Percentiles rank a stretch among this genome's conserved stretches.
These are phyloP conservation scores for Synanthedon tipuliformis DNA, from an alignment of 2,888 invertebrate species.

Conservation along the genomic window DNA sequence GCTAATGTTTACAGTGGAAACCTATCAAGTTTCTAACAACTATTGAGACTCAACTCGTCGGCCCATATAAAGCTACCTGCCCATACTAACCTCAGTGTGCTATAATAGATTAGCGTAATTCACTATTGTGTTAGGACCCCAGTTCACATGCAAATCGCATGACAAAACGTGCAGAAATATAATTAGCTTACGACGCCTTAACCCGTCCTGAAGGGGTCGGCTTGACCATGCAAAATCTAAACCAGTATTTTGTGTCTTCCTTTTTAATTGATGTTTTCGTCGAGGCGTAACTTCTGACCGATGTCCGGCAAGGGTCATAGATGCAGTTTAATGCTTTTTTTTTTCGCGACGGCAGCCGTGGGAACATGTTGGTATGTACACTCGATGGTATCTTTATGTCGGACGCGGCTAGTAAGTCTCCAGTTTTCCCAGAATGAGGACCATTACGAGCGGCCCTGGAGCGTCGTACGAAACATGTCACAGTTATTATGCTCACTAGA, in stretches of 20 bases:
- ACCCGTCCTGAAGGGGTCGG: slow-evolving; percentile 32
- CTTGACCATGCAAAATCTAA: slow-evolving; percentile 37
- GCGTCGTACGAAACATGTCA: slow-evolving; percentile 62
- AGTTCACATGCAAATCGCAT: slow-evolving; percentile 60
- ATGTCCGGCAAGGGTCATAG: slow-evolving; percentile 38
- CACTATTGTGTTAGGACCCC: slow-evolving; percentile 48
- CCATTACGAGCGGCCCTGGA: slow-evolving; percentile 58
- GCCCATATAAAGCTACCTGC: slow-evolving; percentile 29
- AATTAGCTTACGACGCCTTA: slow-evolving; percentile 57
- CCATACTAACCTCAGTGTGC: slow-evolving; percentile 22
- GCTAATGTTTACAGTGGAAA: slow-evolving; percentile 54
- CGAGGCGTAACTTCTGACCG: slow-evolving; percentile 49
- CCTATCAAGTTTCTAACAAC: slow-evolving; percentile 60
- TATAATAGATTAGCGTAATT: slow-evolving; percentile 39
- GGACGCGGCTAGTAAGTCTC: slow-evolving; percentile 35
- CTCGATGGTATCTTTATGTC: slow-evolving; percentile 58
- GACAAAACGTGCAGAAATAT: slow-evolving; percentile 68
- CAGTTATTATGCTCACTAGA: slow-evolving; percentile 66
- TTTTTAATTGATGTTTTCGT: slow-evolving; percentile 64
- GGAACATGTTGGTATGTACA: slow-evolving; percentile 39
- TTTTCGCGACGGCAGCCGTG: slow-evolving; percentile 51
- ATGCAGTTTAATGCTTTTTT: slow-evolving; percentile 17
- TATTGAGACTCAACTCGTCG: slow-evolving; percentile 27
- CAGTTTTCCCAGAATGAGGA: slow-evolving; percentile 59
- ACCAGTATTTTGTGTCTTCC: slow-evolving; percentile 54